These are phyloP conservation scores for Cassiopea xamachana DNA, from an alignment of 30 jellyfish, hydroid and myxozoan species.

Conservation along the genomic window DNA sequence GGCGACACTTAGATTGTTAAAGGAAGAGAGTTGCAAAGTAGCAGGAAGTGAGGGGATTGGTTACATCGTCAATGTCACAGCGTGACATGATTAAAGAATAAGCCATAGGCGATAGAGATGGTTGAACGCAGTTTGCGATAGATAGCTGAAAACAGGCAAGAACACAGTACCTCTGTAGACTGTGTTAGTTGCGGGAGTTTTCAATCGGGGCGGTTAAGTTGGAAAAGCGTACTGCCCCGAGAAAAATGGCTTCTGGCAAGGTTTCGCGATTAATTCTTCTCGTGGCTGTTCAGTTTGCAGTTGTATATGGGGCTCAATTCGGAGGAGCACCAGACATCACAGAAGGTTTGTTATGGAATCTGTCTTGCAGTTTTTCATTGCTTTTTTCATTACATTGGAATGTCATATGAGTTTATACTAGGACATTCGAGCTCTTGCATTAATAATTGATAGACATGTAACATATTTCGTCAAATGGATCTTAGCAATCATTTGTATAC, in stretches of 20 bases:
- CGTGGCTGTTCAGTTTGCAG: constrained; percentile 19
- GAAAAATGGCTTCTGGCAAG: constrained; percentile 66
- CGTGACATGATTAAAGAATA: constrained; percentile 69
- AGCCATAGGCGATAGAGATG: constrained; percentile 73
- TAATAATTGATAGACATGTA: neutral
- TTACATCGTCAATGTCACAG: constrained; percentile 58
- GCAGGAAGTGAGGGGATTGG: constrained; percentile 75
- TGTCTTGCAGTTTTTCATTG: neutral
- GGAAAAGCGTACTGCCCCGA: constrained; percentile 72
- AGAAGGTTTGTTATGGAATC: constrained; percentile 24
- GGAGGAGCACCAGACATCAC: constrained; percentile 30
- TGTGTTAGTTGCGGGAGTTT: constrained; percentile 80
- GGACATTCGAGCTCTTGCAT: neutral
- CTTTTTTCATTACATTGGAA: neutral
- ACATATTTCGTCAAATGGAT: neutral
- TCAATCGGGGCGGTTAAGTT: constrained; percentile 76
- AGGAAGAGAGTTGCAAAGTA: constrained; percentile 20
- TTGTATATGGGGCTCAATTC: constrained; percentile 66
- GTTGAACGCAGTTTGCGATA: constrained; percentile 23
- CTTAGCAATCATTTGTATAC: neutral
- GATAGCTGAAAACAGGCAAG: constrained; percentile 69
- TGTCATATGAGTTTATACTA: neutral
- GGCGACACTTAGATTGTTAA: neutral
- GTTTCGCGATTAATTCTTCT: constrained; percentile 47
- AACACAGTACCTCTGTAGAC: constrained; percentile 46